A percentile compares a stretch with the other conserved stretches of the same genome.
Conservation (phyloP, 2,888 invertebrate genomes). For the Callyntrura guangdongensis region DNA sequence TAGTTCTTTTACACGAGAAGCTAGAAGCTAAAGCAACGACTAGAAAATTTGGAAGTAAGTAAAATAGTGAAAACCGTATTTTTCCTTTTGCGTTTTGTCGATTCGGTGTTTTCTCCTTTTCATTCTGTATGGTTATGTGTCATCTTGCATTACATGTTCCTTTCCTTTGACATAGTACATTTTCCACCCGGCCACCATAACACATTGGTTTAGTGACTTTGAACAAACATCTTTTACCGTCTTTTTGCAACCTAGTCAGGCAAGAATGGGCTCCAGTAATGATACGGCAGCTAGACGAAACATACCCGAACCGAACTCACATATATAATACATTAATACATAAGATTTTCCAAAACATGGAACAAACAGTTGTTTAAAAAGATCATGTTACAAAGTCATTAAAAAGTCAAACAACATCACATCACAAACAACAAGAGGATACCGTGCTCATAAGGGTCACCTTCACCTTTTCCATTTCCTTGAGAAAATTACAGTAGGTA, state of each 20-base stretch:
- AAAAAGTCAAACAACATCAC: neutral
- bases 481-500: neutral
- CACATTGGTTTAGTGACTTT: too few relatives aligned
- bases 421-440: neutral
- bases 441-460: conserved; percentile 21
- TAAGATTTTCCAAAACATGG: neutral
- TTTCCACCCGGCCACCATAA: too few relatives aligned
- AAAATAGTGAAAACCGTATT: neutral
- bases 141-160: neutral
- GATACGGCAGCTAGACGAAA: neutral
- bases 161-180: too few relatives aligned
- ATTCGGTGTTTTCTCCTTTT: too few relatives aligned
- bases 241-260: too few relatives aligned
- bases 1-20: too few relatives aligned
- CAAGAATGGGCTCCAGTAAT: too few relatives aligned
- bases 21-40: too few relatives aligned
- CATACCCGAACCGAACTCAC: neutral
- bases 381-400: neutral
- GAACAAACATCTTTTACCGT: too few relatives aligned
- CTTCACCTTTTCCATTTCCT: conserved; percentile 33
- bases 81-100: neutral
- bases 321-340: neutral
- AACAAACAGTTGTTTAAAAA: neutral
- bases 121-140: neutral
- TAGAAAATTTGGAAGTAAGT: too few relatives aligned